Conservation (phyloP, 2,797 vertebrate species). For the Meda fulgida region DNA sequence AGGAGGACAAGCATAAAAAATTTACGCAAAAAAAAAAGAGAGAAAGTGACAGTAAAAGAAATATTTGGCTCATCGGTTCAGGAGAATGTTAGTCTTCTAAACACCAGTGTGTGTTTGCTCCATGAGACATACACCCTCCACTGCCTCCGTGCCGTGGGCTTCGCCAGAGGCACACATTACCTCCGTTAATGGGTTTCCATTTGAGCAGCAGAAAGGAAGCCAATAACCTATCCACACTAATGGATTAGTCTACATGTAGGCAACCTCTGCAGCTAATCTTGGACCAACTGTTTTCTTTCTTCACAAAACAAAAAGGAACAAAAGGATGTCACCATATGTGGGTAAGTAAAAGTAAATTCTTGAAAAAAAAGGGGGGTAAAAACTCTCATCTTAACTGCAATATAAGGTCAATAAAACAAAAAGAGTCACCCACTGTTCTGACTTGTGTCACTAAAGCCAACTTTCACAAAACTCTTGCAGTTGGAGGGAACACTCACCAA, state of each 20-base stretch:
- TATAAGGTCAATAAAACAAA: not conserved
- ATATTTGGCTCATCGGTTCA: slow-evolving; percentile 88
- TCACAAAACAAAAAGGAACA: slow-evolving; percentile 47
- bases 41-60: slow-evolving; percentile 72
- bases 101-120: slow-evolving; percentile 82
- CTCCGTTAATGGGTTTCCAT: slow-evolving; percentile 88
- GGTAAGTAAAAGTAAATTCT: not conserved
- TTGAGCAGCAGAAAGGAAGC: slow-evolving; percentile 83
- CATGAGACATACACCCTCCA: slow-evolving; percentile 89
- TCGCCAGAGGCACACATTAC: slow-evolving; percentile 80
- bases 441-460: slow-evolving; percentile 20
- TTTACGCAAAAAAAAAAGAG: not conserved
- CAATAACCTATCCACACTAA: slow-evolving; percentile 84
- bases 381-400: not conserved
- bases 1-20: slow-evolving; percentile 37
- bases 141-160: slow-evolving; percentile 76
- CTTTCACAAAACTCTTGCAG: slow-evolving; percentile 28
- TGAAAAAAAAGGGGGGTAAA: not conserved
- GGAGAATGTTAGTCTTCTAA: slow-evolving; percentile 89
- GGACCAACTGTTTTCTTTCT: slow-evolving; percentile 74
- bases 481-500: not conserved
- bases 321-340: slow-evolving; percentile 22
- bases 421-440: not conserved
- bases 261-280: slow-evolving; percentile 85
- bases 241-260: slow-evolving; percentile 84